phyloP scores from a whole-genome alignment of 2,797 vertebrate species.

The Lophius americanus region DNA sequence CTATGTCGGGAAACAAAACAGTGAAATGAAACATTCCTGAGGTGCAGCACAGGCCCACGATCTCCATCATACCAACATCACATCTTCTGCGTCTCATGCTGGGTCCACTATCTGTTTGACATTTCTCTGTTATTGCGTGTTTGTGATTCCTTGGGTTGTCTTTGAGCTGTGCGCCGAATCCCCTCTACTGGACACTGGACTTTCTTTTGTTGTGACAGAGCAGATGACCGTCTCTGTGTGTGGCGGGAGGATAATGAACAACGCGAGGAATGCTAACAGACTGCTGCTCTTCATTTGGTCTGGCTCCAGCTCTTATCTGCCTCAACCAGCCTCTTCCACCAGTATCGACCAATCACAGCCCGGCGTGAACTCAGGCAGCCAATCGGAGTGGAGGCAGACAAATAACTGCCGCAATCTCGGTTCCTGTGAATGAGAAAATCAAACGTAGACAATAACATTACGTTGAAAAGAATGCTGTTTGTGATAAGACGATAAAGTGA shows the following conservation, averaged over 20 bases:
- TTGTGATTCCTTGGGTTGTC: constrained; percentile 32
- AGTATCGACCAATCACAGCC: constrained; percentile 41
- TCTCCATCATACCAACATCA: constrained; percentile 7
- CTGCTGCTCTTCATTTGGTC: constrained; percentile 72
- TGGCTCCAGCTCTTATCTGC: constrained; percentile 84
- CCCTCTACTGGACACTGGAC: neutral
- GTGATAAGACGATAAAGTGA: constrained; percentile 53
- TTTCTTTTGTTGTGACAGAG: constrained; percentile 15
- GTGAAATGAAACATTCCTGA: no score
- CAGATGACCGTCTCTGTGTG: constrained; percentile 56
- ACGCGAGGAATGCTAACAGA: constrained; percentile 78
- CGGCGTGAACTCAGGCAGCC: constrained; percentile 13
- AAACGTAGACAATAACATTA: constrained; percentile 56
- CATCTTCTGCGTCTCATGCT: neutral
- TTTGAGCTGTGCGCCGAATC: constrained; percentile 9
- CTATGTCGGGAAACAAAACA: no score
- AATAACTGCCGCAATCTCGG: neutral
- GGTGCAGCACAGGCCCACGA: neutral
- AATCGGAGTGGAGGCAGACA: constrained; percentile 5
- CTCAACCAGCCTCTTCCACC: constrained; percentile 38
- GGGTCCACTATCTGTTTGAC: constrained; percentile 39
- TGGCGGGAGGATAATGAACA: constrained; percentile 54
- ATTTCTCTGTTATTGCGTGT: constrained; percentile 31
- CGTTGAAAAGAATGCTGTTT: constrained; percentile 47
- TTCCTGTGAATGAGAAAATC: constrained; percentile 41